Base-by-base conservation (phyloP, 2,888 invertebrate species). In the Stratiomys singularior region DNA sequence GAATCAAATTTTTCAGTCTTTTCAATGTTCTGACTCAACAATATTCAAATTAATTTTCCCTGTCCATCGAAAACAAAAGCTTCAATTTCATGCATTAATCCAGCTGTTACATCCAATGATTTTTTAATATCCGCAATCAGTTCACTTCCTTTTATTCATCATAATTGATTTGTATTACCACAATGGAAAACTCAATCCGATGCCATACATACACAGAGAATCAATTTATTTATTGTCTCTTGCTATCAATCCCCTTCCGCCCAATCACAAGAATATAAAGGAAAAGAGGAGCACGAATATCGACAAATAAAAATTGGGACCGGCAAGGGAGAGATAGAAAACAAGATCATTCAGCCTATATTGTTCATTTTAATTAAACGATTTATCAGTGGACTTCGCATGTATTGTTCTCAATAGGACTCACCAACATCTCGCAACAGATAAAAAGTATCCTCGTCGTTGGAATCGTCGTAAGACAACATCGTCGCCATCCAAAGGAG, bases 291-390 rank as follows among this genome's bases (percentile, higher is more conserved):
- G 37, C 37, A 37, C 5, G 37, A 37, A 37, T 37, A 5, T 37
- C 5, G 5, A 37, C 3, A 37, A 3, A 37, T 37, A 37, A 9
- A 37, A 37, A 37, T 5, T 5, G 37, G 9, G 37, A 37, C n/a
- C n/a, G n/a, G 37, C 3, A 9, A 37, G 37, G 9, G 37, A 37
- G 37, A 37, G 37, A 37, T 3, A 37, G 37, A 37, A 37, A 37
- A 37, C 3, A 13, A 15, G 18, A 30, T 64, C 18, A 27, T 4
- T 64, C 66, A 66, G 66, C 66, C 66, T 69, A 69, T 47, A 74
- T 74, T 74, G 74, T 74, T 74, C 74, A 23, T 18, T 58, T 74
- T 74, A 74, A 74, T 74, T 74, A 74, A 74, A 74, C 74, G 74
- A 74, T 74, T 74, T 74, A 74, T 74, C 74, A 60, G 74, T 37